These are phyloP conservation scores for Pomatostomus ruficeps DNA, from an alignment of 2,113 vertebrate species.

Conservation along the genomic window DNA sequence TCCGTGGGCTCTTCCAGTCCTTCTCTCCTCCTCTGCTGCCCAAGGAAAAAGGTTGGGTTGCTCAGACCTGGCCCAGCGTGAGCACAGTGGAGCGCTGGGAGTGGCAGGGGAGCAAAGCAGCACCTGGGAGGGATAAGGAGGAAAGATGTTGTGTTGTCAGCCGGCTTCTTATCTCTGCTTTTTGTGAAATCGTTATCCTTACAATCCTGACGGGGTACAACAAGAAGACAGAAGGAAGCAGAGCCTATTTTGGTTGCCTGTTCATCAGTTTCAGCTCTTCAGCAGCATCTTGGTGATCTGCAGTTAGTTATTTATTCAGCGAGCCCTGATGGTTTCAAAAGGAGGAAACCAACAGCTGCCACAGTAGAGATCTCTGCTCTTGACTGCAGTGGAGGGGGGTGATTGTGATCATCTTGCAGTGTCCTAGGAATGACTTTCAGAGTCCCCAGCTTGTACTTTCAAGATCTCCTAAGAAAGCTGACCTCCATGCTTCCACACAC, in stretches of 20 bases:
- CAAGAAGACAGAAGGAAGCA: not conserved
- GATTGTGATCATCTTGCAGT: not conserved
- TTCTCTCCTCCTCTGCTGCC: not conserved
- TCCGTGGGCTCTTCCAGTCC: not conserved
- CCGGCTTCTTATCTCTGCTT: not conserved
- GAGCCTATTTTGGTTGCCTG: not conserved
- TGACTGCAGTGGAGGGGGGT: not conserved
- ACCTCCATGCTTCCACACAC: not conserved
- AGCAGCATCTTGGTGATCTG: not conserved
- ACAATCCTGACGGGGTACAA: accelerated
- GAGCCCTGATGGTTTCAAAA: not conserved
- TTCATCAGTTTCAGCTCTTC: not conserved
- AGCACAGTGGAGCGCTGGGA: not conserved
- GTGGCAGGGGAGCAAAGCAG: not conserved
- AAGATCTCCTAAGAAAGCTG: not conserved
- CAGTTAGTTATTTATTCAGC: not conserved
- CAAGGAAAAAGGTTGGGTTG: not conserved
- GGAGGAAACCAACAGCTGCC: not conserved
- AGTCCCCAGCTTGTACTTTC: not conserved
- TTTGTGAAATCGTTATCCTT: not conserved
- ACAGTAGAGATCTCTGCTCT: not conserved
- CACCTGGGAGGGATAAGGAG: not conserved
- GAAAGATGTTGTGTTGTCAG: not conserved
- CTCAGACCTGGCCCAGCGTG: not conserved
- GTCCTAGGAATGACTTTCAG: not conserved